Evolutionary conservation across 2,888 invertebrate species (phyloP).

Genomic region (Leptinotarsa tumamoca): DNA sequence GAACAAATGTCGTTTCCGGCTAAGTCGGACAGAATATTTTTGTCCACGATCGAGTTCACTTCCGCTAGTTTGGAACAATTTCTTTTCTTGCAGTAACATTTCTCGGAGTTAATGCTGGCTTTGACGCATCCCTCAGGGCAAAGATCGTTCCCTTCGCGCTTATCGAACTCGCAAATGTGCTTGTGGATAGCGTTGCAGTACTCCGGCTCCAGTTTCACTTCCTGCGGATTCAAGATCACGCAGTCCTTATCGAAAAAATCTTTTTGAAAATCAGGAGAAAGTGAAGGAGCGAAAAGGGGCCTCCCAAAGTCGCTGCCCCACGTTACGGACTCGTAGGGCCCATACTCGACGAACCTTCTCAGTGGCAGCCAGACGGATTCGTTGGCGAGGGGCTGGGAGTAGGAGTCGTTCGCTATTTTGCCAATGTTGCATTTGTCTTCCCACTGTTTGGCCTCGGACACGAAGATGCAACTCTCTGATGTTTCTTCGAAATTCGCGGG

Average conservation of each 20-base stretch:
- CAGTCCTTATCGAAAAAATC: slow-evolving; percentile 50
- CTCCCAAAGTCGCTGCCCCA: slow-evolving; percentile 51
- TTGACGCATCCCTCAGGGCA: slow-evolving; percentile 50
- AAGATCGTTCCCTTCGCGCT: slow-evolving; percentile 37
- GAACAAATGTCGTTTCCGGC: slow-evolving; percentile 45
- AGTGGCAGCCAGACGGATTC: slow-evolving; percentile 55
- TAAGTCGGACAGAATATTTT: slow-evolving; percentile 44
- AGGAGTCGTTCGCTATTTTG: slow-evolving; percentile 3
- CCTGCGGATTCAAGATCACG: slow-evolving; percentile 34
- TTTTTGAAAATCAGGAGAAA: slow-evolving; percentile 21
- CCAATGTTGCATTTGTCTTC: slow-evolving; percentile 38
- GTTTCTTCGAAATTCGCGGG: slow-evolving; percentile 49
- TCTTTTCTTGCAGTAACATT: slow-evolving; percentile 51
- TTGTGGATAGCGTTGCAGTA: slow-evolving; percentile 41
- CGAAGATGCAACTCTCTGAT: slow-evolving; percentile 57
- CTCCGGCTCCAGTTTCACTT: slow-evolving; percentile 39
- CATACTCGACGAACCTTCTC: slow-evolving; percentile 46
- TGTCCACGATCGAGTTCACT: slow-evolving; percentile 40
- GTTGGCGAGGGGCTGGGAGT: slow-evolving; percentile 12
- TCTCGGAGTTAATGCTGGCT: slow-evolving; percentile 45
- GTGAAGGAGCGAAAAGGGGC: slow-evolving; percentile 30
- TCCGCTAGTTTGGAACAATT: slow-evolving; percentile 20
- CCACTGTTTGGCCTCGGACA: slow-evolving; percentile 56
- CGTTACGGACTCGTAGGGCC: slow-evolving; percentile 50
- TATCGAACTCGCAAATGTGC: slow-evolving; percentile 41